These are phyloP conservation scores for Varanus salvator DNA, from an alignment of 2,113 vertebrate species.

Conservation along the genomic window DNA sequence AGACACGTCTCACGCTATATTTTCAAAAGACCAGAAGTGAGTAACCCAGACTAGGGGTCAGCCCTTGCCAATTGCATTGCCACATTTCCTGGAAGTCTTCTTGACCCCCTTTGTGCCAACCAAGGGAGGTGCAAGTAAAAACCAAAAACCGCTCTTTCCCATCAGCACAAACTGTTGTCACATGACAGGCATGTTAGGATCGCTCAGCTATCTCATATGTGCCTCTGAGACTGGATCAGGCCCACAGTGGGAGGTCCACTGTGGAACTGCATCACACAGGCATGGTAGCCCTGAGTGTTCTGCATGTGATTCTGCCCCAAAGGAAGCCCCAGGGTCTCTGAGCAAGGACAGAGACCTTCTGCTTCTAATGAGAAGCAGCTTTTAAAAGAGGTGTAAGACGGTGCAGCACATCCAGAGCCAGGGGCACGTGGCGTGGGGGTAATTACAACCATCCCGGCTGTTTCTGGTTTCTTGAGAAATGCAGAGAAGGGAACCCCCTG, in stretches of 20 bases:
- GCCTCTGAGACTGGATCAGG: not conserved
- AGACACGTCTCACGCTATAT: not conserved
- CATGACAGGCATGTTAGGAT: not conserved
- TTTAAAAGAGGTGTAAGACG: accelerated
- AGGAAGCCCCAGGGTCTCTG: not conserved
- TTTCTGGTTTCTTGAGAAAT: not conserved
- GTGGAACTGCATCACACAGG: not conserved
- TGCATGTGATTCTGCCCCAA: no score
- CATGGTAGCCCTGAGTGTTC: no score
- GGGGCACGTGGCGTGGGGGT: no score
- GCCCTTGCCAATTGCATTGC: slow-evolving; percentile 35
- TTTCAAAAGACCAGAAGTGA: slow-evolving; percentile 56
- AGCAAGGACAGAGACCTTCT: not conserved
- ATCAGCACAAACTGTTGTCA: slow-evolving; percentile 19
- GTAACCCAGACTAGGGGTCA: slow-evolving; percentile 23
- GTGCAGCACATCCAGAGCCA: not conserved
- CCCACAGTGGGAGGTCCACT: no score
- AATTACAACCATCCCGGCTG: not conserved
- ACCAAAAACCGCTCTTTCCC: slow-evolving; percentile 19
- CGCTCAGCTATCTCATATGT: not conserved
- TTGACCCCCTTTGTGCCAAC: slow-evolving; percentile 50
- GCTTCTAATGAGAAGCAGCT: not conserved
- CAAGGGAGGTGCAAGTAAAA: not conserved
- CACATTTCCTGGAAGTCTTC: slow-evolving; percentile 65
- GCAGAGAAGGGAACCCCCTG: not conserved